Conservation (phyloP, 2,113 vertebrate genomes). For the Oxyruncus cristatus region DNA sequence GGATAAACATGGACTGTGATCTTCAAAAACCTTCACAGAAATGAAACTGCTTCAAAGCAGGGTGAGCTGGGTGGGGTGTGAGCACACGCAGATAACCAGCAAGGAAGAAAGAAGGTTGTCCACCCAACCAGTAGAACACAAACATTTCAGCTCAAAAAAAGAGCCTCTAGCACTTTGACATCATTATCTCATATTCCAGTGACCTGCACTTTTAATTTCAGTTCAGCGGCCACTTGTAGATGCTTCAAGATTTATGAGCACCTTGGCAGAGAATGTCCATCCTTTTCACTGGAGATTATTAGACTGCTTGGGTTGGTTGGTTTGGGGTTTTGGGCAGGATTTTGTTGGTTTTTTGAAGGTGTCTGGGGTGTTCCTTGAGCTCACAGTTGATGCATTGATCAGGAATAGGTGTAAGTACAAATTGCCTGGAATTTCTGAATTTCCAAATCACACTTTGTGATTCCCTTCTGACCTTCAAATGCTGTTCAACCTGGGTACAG, state of each 20-base stretch:
- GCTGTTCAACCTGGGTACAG: background rate
- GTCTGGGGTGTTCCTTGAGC: background rate
- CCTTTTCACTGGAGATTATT: background rate
- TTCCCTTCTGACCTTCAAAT: background rate
- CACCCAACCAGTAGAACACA: background rate
- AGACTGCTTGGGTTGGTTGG: background rate
- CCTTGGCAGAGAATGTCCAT: background rate
- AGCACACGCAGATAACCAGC: background rate
- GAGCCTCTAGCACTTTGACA: background rate
- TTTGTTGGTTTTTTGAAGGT: background rate
- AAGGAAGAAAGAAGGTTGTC: background rate
- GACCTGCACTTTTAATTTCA: background rate
- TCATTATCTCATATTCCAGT: background rate
- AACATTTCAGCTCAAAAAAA: background rate
- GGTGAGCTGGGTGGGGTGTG: background rate
- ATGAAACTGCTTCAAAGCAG: background rate
- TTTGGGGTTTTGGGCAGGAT: background rate
- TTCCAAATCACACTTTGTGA: background rate
- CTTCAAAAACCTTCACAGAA: background rate
- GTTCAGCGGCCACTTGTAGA: background rate
- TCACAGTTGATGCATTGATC: background rate
- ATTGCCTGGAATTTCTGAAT: background rate
- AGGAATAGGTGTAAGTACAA: background rate
- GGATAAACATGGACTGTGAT: background rate
- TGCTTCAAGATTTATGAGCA: background rate